phyloP scores from a whole-genome alignment of 2,888 invertebrate species.

The Drosophila fulvimacula region DNA sequence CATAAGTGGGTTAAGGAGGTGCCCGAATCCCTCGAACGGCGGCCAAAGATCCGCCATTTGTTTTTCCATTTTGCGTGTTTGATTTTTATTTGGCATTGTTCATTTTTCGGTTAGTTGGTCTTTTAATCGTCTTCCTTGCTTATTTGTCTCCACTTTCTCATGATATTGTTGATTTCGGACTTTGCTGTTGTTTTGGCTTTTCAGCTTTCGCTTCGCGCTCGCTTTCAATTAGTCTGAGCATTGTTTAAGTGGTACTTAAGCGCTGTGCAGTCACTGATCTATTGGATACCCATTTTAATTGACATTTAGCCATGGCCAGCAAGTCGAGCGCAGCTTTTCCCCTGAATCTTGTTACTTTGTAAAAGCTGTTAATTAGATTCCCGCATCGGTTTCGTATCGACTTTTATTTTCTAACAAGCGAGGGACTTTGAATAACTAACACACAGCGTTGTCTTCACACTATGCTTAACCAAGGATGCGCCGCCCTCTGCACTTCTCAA shows the following conservation, averaged over 20 bases:
- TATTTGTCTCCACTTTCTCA: constrained; percentile 28
- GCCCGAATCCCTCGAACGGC: not conserved
- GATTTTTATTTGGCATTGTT: constrained; percentile 74
- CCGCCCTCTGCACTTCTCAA: constrained; percentile 11
- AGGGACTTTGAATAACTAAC: not conserved
- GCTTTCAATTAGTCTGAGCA: constrained; percentile 67
- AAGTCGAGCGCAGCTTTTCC: not conserved
- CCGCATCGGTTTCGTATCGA: not conserved
- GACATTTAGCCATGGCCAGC: constrained; percentile 46
- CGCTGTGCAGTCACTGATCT: constrained; percentile 45
- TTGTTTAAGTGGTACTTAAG: constrained; percentile 53
- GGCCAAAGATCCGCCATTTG: constrained; percentile 50
- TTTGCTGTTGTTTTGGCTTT: constrained; percentile 22
- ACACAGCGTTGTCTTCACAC: not conserved
- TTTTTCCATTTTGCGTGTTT: constrained; percentile 70
- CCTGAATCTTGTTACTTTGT: not conserved
- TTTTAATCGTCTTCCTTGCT: constrained; percentile 68
- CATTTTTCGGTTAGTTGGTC: constrained; percentile 78
- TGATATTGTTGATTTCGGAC: constrained; percentile 20
- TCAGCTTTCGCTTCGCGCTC: constrained; percentile 37
- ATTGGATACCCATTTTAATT: constrained; percentile 66
- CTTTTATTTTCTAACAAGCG: not conserved
- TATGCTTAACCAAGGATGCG: not conserved
- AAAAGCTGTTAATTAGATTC: constrained; percentile 7
- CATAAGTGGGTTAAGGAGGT: constrained; percentile 59